These are phyloP conservation scores for Drosophila prolongata DNA, from an alignment of 2,888 invertebrate species.

Conservation along the genomic window DNA sequence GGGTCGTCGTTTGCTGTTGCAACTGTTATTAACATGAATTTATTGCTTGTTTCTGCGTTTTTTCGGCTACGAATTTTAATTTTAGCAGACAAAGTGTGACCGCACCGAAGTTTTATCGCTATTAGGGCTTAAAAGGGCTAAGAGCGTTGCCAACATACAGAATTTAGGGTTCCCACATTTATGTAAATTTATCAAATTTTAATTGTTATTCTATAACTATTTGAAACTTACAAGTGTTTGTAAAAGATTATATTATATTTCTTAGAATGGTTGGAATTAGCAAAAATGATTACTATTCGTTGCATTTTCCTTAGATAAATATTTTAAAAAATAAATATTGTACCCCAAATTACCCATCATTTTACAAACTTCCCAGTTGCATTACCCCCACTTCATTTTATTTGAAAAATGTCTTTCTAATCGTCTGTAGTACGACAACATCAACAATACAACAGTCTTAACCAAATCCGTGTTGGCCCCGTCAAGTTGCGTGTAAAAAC, in stretches of 20 bases:
- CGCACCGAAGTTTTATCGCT: constrained; percentile 19
- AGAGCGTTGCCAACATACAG: not conserved
- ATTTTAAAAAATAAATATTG: too few relatives aligned
- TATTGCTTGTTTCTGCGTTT: constrained; percentile 49
- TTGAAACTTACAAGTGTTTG: too few relatives aligned
- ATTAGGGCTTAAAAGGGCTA: constrained; percentile 12
- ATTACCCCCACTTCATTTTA: not conserved
- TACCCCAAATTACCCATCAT: not conserved
- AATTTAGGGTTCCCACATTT: not conserved
- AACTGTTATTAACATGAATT: constrained; percentile 75
- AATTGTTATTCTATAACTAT: too few relatives aligned
- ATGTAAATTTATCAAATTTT: too few relatives aligned
- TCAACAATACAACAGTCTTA: constrained; percentile 20
- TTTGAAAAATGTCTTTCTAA: constrained; percentile 48
- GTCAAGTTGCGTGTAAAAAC: constrained; percentile 70
- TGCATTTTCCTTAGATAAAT: too few relatives aligned
- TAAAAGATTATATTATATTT: too few relatives aligned
- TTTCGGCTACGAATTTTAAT: constrained; percentile 35
- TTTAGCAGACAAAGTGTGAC: constrained; percentile 37
- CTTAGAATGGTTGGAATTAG: too few relatives aligned
- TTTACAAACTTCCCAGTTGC: constrained; percentile 4
- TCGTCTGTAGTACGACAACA: constrained; percentile 23
- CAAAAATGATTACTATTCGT: too few relatives aligned
- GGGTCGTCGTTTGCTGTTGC: constrained; percentile 35
- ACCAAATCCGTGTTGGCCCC: constrained; percentile 38